These are phyloP conservation scores for Harpegnathos saltator DNA, from an alignment of 1,140 invertebrate genomes.

Conservation along the genomic window DNA sequence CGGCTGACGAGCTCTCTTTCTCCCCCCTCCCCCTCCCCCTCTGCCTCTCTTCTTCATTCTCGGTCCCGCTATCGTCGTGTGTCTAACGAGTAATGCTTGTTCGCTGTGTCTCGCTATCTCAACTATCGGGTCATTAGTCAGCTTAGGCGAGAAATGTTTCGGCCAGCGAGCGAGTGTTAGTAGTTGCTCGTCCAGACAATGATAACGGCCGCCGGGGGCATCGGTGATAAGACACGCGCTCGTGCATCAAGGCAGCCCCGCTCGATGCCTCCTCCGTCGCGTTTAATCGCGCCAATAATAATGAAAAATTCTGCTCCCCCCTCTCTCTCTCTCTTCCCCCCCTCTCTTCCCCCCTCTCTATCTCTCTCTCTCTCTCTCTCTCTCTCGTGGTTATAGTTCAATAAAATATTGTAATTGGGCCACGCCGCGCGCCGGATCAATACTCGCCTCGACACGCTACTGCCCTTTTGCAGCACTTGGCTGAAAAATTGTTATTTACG, in stretches of 20 bases:
- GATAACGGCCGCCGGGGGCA: conserved; percentile 36
- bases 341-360: not conserved
- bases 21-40: no score
- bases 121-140: conserved; percentile 56
- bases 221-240: conserved; percentile 40
- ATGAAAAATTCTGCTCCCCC: conserved; percentile 1
- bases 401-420: conserved; percentile 75
- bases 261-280: not conserved
- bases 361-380: not conserved
- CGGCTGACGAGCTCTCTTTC: no score
- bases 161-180: conserved; percentile 41
- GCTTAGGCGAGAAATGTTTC: conserved; percentile 57
- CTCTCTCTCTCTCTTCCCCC: conserved; percentile 8
- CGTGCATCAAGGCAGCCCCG: not conserved
- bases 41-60: not conserved
- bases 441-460: conserved; percentile 57
- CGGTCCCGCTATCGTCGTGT: conserved; percentile 1
- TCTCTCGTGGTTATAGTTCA: conserved; percentile 63
- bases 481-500: conserved; percentile 68
- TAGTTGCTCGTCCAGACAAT: conserved; percentile 38
- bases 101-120: conserved; percentile 42
- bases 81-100: conserved; percentile 51
- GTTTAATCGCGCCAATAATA: conserved; percentile 11
- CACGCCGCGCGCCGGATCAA: conserved; percentile 65
- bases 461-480: conserved; percentile 50